phyloP scores from a whole-genome alignment of 2,797 vertebrate species.

The Trachurus trachurus region DNA sequence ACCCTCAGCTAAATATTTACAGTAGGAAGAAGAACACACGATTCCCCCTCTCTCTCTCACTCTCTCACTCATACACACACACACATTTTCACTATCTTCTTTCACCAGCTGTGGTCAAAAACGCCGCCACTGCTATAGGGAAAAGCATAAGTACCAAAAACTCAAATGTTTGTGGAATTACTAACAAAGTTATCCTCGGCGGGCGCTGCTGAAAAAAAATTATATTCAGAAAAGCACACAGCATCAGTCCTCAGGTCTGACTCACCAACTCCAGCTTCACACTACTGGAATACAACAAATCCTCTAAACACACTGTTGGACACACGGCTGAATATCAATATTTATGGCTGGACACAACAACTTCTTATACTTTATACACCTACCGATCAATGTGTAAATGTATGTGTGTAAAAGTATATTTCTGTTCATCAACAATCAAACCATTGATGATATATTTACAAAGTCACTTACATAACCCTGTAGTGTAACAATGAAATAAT shows the following conservation, averaged over 20 bases:
- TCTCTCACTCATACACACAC: background rate
- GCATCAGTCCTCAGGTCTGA: slow-evolving; percentile 6
- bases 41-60: slow-evolving; percentile 16
- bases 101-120: slow-evolving; percentile 47
- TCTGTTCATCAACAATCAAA: slow-evolving; percentile 9
- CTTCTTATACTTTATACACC: background rate
- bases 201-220: slow-evolving; percentile 18
- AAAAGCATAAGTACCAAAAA: slow-evolving; percentile 38
- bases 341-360: background rate
- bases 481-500: background rate
- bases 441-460: background rate
- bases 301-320: slow-evolving; percentile 13
- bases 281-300: slow-evolving; percentile 6
- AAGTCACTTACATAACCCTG: background rate
- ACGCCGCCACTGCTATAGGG: slow-evolving; percentile 28
- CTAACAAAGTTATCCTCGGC: slow-evolving; percentile 38
- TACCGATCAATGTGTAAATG: background rate
- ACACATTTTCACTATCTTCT: slow-evolving; percentile 38
- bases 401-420: background rate
- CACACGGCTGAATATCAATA: background rate
- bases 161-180: slow-evolving; percentile 16
- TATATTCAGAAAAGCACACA: slow-evolving; percentile 16
- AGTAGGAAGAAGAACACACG: slow-evolving; percentile 68
- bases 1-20: slow-evolving; percentile 88
- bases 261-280: background rate